Base-by-base conservation (phyloP, 53 echinoderm and acorn worm genomes). In the Pentamera pediparva region DNA sequence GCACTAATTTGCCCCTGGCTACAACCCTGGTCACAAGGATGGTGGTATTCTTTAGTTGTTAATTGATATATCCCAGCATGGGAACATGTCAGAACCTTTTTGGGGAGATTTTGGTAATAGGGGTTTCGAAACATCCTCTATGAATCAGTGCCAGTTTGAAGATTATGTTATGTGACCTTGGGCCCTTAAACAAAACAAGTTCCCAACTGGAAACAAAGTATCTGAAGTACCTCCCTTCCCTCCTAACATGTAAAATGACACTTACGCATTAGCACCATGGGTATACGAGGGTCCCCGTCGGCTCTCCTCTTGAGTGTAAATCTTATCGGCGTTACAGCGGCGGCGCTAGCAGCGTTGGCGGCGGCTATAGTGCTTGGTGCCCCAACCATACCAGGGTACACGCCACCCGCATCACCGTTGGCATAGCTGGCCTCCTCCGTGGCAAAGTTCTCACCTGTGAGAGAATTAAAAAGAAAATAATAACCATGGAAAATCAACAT, bases 251-350 rank as follows among this genome's bases (percentile, higher is more conserved):
- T 52, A 22, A 1, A 29, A 19, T 15, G 13, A 41, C 19, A 72
- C 73, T 72, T 72, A 72, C 73, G 73, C 73, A 72, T 72, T 34
- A 72, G 55, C 55, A 72, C 73, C 73, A 72, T 72, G 19, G 73
- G 73, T 72, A 72, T 53, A 32, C 73, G 33, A 12, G 55, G 52
- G 53, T 72, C 73, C 10, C 73, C 73, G 54, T 72, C 73, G 29
- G 73, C 73, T 27, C 54, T 72, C 9, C 73, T 32, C 33, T 72
- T 72, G 19, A 72, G 55, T 32, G 73, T 72, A 35, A 72, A 72
- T 29, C 73, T 33, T 33, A 72, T 72, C 22, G 73, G 73, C 11
- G 73, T 72, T 20, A 72, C 73, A 17, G 73, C 73, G 17, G 73
- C 73, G 6, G 73, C 73, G 35, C 73, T 72, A 11, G 73, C 73